phyloP scores from a whole-genome alignment of 2,113 vertebrate genomes.

The Bubalus kerabau region DNA sequence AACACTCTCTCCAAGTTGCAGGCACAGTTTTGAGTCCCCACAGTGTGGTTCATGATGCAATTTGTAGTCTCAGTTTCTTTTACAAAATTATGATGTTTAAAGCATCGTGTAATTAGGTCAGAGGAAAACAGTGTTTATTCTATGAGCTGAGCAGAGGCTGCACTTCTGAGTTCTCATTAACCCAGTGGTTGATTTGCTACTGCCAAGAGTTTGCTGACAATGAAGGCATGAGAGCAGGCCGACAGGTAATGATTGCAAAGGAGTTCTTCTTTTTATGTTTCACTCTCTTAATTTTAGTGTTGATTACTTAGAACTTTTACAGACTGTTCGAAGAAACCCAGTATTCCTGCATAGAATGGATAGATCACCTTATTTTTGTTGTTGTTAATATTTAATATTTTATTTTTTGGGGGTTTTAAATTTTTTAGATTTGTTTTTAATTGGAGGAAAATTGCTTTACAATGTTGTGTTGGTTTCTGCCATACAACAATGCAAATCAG shows the following conservation, averaged over 20 bases:
- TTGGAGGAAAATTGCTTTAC: not conserved
- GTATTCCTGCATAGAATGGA: not conserved
- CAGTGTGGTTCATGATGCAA: not conserved
- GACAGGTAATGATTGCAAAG: not conserved
- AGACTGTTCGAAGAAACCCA: not conserved
- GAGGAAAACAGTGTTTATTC: constrained; percentile 46
- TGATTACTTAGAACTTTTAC: not conserved
- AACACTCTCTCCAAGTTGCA: not conserved
- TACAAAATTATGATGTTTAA: constrained; percentile 46
- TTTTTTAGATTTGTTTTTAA: not conserved
- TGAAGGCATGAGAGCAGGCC: not conserved
- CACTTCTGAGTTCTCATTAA: constrained; percentile 21
- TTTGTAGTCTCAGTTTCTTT: constrained; percentile 27
- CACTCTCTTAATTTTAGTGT: not conserved
- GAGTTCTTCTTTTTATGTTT: not conserved
- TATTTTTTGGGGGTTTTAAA: not conserved
- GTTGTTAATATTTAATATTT: not conserved
- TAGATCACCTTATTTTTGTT: not conserved
- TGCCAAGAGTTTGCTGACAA: not conserved
- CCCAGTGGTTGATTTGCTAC: not conserved
- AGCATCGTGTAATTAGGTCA: constrained; percentile 41
- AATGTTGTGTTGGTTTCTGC: not conserved
- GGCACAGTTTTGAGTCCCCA: not conserved
- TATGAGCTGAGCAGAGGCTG: not conserved
- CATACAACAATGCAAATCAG: not conserved